Percentiles rank a stretch among this genome's conserved stretches.
Conservation (phyloP, 2,113 vertebrate species). For the Xenopus tropicalis region UCB_Xtro_10.0 CM004448.2:103054001-103054500, state of each 20-base stretch:
- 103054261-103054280: slow-evolving; percentile 18
- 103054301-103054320: slow-evolving; percentile 93
- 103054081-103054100: too few species aligned
- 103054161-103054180: too few species aligned
- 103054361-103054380: slow-evolving; percentile 96
- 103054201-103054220: too few species aligned
- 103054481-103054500: slow-evolving; percentile 68
- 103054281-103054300: slow-evolving; percentile 53
- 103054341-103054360: slow-evolving; percentile 83
- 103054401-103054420: slow-evolving; percentile 95
- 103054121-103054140: too few species aligned
- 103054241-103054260: neutral
- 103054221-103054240: slow-evolving; percentile 11
- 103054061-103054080: too few species aligned
- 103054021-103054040: too few species aligned
- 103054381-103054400: slow-evolving; percentile 80
- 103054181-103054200: too few species aligned
- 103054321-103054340: slow-evolving; percentile 96
- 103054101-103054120: too few species aligned
- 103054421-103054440: slow-evolving; percentile 97
- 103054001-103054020: too few species aligned
- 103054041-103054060: too few species aligned
- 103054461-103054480: slow-evolving; percentile 72
- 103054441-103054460: slow-evolving; percentile 75
- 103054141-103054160: too few species aligned